These are phyloP conservation scores for Sogatella furcifera DNA, from an alignment of 1,140 invertebrate species.

Conservation along the genomic window DNA sequence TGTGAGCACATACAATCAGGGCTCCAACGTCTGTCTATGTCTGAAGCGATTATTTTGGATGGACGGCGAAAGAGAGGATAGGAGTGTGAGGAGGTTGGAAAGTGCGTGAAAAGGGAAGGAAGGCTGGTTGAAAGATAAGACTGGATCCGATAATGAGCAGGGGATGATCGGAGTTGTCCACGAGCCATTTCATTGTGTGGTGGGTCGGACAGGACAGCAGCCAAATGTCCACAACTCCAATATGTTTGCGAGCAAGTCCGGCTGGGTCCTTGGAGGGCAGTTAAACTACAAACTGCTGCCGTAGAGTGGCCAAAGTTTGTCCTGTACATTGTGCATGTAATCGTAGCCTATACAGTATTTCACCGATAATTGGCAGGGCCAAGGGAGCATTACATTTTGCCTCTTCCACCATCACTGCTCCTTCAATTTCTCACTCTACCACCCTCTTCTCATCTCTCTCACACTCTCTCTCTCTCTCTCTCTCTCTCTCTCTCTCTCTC, in stretches of 20 bases:
- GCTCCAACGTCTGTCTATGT: too few species aligned
- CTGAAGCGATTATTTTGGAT: too few species aligned
- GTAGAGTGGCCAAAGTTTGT: background rate
- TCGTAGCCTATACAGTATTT: background rate
- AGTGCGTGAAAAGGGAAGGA: too few species aligned
- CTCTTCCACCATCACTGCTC: background rate
- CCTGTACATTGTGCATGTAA: conserved; percentile 1
- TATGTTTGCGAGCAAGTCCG: background rate
- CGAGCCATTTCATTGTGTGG: too few species aligned
- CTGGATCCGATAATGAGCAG: too few species aligned
- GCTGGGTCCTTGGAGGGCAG: background rate
- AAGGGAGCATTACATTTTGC: background rate
- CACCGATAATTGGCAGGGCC: conserved; percentile 2
- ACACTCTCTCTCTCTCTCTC: background rate
- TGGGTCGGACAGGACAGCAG: too few species aligned
- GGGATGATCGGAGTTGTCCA: too few species aligned
- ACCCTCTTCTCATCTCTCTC: too few species aligned
- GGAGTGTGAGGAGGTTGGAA: too few species aligned
- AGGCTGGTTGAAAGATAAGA: too few species aligned
- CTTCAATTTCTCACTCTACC: background rate
- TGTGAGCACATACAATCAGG: too few species aligned
- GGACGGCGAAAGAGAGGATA: too few species aligned
- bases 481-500: background rate
- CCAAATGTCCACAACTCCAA: background rate
- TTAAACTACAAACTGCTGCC: background rate